Base-by-base conservation (phyloP, 2,888 invertebrate species). In the Baccha elongata region DNA sequence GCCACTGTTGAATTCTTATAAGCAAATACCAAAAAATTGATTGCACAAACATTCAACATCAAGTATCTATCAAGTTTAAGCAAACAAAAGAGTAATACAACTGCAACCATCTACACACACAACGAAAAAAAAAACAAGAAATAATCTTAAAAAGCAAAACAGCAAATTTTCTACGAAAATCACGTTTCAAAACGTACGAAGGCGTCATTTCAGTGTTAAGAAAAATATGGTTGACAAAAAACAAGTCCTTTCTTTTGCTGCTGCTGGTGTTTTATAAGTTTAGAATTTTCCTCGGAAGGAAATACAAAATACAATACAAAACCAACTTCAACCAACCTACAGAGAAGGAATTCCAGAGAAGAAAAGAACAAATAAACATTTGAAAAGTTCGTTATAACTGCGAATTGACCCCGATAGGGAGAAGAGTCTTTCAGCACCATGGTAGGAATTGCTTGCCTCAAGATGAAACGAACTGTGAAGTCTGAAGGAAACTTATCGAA, bases 21-120 rank as follows among this genome's bases (percentile, higher is more conserved):
- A 75, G 71, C 71, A 69, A 72, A 71, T 71, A 76, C 75, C 52
- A 67, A 62, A 71, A 83, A 83, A 83, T 67, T 83, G 76, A 83
- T 76, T 68, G 35, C 67, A 50, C 60, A 62, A 81, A 81, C 80
- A 81, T 75, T 60, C 64, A 71, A 81, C 69, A 60, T 58, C 44
- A 52, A 65, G 58, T 52, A 44, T 40, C 46, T 52, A 44, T 40
- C 46, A 40, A 64, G 55, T 65, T 40, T 13, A 46, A 65, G 2
- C 23, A 53, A 23, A n/a, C n/a, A n/a, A n/a, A n/a, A n/a, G n/a
- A n/a, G n/a, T n/a, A n/a, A n/a, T n/a, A n/a, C n/a, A n/a, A n/a
- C n/a, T n/a, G n/a, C n/a, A n/a, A n/a, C n/a, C n/a, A 11, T 29
- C 29, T 21, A 29, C 21, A 52, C 40, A 53, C 17, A 46, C 67